A percentile compares a stretch with the other conserved stretches of the same genome.
phyloP scores from a whole-genome alignment of 2,797 vertebrate species.

The Anguilla pacifica region DNA sequence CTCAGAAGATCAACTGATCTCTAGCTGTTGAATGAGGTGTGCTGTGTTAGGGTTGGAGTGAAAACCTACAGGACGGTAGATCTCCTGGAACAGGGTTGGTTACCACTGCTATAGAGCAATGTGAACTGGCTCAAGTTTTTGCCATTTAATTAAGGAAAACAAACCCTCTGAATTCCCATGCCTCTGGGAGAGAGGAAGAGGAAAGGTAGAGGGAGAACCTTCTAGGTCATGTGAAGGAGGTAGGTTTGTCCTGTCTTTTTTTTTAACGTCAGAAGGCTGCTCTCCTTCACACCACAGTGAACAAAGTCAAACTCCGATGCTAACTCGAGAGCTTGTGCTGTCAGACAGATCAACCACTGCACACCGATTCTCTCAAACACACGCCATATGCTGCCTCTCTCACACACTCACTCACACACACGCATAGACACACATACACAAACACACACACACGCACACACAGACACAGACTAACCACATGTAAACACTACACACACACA shows the following conservation, averaged over 20 bases:
- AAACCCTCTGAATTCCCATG: neutral
- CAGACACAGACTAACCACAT: no score
- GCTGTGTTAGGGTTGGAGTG: no score
- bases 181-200: constrained; percentile 1
- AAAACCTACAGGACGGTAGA: no score
- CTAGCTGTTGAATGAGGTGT: no score
- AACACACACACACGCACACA: neutral
- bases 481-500: no score
- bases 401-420: constrained; percentile 35
- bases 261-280: constrained; percentile 13
- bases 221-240: constrained; percentile 45
- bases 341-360: neutral
- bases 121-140: constrained; percentile 42
- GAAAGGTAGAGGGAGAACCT: neutral
- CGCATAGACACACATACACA: constrained; percentile 37
- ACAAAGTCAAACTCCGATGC: constrained; percentile 33
- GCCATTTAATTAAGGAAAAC: constrained; percentile 42
- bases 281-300: constrained; percentile 19
- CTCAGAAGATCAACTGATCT: no score
- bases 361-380: neutral
- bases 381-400: neutral
- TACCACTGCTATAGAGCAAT: neutral
- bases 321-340: constrained; percentile 18
- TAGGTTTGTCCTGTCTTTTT: constrained; percentile 52
- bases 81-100: no score